Evolutionary conservation across 2,113 vertebrate species (phyloP).

Genomic region (Dinomys branickii): DNA sequence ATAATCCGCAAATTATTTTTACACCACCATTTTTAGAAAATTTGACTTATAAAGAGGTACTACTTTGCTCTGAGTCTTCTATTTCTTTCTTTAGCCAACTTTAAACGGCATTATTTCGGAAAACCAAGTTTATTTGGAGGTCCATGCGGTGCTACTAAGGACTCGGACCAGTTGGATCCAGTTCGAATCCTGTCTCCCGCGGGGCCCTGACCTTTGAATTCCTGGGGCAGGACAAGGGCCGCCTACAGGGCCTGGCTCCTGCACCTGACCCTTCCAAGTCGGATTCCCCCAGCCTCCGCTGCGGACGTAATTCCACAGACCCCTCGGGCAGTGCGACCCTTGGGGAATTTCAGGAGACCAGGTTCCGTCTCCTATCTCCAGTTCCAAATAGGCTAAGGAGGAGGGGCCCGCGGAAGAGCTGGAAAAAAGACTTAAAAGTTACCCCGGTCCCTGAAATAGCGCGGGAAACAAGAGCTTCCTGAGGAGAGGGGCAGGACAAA

Average conservation of each 20-base stretch:
- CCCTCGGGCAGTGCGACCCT: neutral
- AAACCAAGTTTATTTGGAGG: neutral
- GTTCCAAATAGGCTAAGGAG: neutral
- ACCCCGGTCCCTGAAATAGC: conserved; percentile 12
- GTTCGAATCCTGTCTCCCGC: neutral
- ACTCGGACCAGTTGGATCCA: neutral
- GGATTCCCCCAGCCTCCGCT: neutral
- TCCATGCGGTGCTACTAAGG: neutral
- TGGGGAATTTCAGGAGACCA: neutral
- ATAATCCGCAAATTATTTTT: neutral
- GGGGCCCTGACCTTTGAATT: neutral
- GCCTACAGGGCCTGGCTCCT: neutral
- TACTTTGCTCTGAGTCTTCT: neutral
- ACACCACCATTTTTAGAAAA: neutral
- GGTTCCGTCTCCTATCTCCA: conserved; percentile 35
- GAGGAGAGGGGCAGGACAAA: neutral
- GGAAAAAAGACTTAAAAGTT: neutral
- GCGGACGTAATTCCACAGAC: neutral
- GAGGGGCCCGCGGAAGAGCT: neutral
- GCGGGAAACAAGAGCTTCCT: conserved; percentile 51
- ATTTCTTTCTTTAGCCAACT: neutral
- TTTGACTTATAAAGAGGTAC: neutral
- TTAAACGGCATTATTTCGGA: neutral
- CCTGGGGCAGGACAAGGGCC: neutral
- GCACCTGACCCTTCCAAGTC: neutral